phyloP scores from a whole-genome alignment of 1,140 invertebrate species.

The Sitobion miscanthi region DNA sequence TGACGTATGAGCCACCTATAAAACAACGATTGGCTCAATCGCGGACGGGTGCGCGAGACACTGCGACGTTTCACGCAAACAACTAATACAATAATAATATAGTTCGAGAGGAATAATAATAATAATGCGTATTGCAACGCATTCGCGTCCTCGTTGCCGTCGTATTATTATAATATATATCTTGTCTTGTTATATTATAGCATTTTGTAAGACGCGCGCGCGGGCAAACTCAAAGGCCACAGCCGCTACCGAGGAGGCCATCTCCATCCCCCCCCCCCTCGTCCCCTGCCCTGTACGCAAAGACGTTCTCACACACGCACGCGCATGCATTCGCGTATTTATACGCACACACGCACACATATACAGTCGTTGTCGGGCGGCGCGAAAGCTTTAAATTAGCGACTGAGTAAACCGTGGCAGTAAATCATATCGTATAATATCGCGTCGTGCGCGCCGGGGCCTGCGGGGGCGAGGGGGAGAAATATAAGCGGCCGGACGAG shows the following conservation, averaged over 20 bases:
- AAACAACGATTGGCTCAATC: neutral
- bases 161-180: neutral
- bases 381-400: constrained; percentile 55
- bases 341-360: neutral
- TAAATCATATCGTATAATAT: constrained; percentile 51
- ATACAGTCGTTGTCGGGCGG: constrained; percentile 28
- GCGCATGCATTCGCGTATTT: neutral
- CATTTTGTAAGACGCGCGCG: neutral
- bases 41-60: neutral
- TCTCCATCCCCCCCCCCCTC: neutral
- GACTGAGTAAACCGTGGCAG: constrained; percentile 52
- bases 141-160: neutral
- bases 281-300: neutral
- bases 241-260: neutral
- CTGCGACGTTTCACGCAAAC: neutral
- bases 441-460: neutral
- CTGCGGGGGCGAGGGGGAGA: neutral
- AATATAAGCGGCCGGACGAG: neutral
- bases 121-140: neutral
- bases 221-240: neutral
- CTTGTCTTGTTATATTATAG: neutral
- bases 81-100: neutral
- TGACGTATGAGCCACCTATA: too few relatives aligned
- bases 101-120: neutral
- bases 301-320: neutral